Evolutionary conservation across 2,797 vertebrate species (phyloP), one percentile per base, ranked within the genome.

Genomic region (Enteromius viviparus): DNA sequence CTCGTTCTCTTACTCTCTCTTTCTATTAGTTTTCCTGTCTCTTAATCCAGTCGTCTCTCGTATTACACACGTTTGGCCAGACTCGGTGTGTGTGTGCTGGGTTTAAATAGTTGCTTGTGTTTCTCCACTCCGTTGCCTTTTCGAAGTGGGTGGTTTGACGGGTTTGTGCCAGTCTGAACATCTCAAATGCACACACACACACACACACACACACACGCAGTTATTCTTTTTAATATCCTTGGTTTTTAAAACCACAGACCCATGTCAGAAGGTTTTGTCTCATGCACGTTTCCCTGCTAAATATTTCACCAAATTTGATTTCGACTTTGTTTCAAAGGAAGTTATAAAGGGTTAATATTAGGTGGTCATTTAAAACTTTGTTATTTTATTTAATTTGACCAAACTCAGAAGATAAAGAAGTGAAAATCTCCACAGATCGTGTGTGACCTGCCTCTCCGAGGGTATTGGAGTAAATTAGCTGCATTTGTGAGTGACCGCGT

Each of bases 61-160:
- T 86, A 87, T 93, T 92, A 90, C 92, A 89, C 88, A 82, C 68
- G 83, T 87, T 89, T 92, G 91, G 90, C 89, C 90, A 87, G 85
- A 86, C 79, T 72, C 58, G 14, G 21, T 76, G 49, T 78, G 17
- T 78, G 91, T 90, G 84, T 89, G 89, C 90, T 90, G 86, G 77
- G 85, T 71, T 79, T 85, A 86, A 89, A 90, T 85, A 87, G 87
- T 89, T 87, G 86, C 81, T 83, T 85, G 86, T 85, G 72, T 87
- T 89, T 84, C 80, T 87, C 83, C 80, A 64, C 86, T 85, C 78
- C 78, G 32, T 55, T 84, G 79, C 81, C 89, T 86, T 49, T 34
- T 77, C 71, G 66, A 87, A 82, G 80, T 86, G 77, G 86, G 87
- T 87, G 93, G 89, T 90, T 92, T 85, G 79, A 87, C 87, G 85